Percentiles rank a stretch among this genome's conserved stretches.
Conservation (phyloP, 2,113 vertebrate species). For the Siphamia tubifer region DNA sequence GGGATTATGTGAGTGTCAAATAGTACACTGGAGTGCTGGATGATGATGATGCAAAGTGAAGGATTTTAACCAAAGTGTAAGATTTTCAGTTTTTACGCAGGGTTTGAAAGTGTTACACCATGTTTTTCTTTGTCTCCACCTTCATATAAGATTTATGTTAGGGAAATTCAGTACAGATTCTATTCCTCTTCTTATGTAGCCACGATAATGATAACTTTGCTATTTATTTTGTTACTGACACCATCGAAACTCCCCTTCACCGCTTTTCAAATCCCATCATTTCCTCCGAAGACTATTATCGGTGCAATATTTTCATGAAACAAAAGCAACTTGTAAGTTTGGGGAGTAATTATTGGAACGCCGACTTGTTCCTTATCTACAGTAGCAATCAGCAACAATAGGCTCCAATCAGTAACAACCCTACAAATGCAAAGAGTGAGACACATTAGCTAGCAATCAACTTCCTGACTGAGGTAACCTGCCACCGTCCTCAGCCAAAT, state of each 20-base stretch:
- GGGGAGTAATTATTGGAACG: neutral
- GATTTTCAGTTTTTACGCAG: neutral
- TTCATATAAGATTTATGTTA: too few species aligned
- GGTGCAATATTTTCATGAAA: neutral
- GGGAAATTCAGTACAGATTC: too few species aligned
- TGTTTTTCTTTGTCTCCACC: too few species aligned
- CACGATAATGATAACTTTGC: too few species aligned
- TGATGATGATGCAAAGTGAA: constrained; percentile 69
- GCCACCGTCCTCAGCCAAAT: constrained; percentile 52
- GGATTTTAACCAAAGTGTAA: neutral
- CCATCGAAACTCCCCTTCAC: too few species aligned
- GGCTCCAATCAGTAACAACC: constrained; percentile 13
- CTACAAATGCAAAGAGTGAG: constrained; percentile 27
- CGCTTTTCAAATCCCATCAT: neutral
- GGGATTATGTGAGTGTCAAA: constrained; percentile 39
- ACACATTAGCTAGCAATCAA: constrained; percentile 19
- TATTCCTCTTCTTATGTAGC: too few species aligned
- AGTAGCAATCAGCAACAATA: neutral
- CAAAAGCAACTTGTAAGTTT: neutral
- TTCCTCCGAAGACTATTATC: neutral
- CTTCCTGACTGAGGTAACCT: constrained; percentile 48
- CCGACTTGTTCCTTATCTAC: neutral
- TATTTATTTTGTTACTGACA: too few species aligned
- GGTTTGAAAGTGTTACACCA: neutral
- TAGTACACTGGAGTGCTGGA: constrained; percentile 70